phyloP scores from a whole-genome alignment of 2,797 vertebrate species.

The Galaxias olidus region DNA sequence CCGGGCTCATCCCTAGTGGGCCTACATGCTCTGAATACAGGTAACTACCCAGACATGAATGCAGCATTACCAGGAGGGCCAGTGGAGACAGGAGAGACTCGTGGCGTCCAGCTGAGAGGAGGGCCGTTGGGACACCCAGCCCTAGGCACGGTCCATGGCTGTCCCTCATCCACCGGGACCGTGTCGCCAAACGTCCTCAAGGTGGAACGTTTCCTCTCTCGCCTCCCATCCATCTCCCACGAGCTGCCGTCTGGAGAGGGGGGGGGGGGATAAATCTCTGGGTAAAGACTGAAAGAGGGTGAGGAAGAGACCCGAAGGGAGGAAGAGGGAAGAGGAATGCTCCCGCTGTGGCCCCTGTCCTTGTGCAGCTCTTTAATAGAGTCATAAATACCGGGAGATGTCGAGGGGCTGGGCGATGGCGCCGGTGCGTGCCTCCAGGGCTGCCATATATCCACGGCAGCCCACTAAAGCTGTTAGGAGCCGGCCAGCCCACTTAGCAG shows the following conservation, averaged over 20 bases:
- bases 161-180: too few species aligned
- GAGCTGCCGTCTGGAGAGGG: background rate
- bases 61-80: too few species aligned
- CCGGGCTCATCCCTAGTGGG: too few species aligned
- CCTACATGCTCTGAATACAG: too few species aligned
- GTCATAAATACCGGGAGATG: conserved; percentile 71
- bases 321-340: conserved; percentile 23
- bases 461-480: conserved; percentile 44
- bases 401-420: conserved; percentile 40
- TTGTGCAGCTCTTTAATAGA: conserved; percentile 70
- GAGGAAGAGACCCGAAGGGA: conserved; percentile 28
- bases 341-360: conserved; percentile 46
- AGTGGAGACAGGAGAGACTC: too few species aligned
- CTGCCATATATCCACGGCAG: conserved; percentile 60
- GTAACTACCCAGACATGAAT: too few species aligned
- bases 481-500: conserved; percentile 27
- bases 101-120: too few species aligned
- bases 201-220: background rate
- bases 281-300: conserved; percentile 17
- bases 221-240: conserved; percentile 15
- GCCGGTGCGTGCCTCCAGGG: conserved; percentile 54
- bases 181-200: background rate
- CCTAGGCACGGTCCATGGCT: too few species aligned
- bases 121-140: too few species aligned
- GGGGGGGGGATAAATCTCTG: conserved; percentile 6